Base-by-base conservation (phyloP, 2,888 invertebrate species). In the Gryllus longicercus region DNA sequence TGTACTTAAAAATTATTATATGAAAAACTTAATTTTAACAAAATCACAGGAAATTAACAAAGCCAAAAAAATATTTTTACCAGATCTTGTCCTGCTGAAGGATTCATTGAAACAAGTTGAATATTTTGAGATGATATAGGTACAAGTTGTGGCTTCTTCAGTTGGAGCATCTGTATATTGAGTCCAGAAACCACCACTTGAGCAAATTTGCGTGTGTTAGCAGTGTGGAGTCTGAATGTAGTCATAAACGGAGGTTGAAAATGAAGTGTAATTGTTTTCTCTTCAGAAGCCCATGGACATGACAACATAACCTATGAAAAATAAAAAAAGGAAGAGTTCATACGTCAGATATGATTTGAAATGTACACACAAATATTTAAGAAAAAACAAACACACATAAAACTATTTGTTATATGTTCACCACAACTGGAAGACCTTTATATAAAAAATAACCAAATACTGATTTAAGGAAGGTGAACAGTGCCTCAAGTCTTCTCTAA, bases 201-300 rank as follows among this genome's bases (percentile, higher is more conserved):
- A 23, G 97, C 86, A 85, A 95, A 96, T 88, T 97, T 97, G 83
- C 94, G 89, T n/a, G 92, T 91, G 84, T 93, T 91, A 1, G 94
- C 94, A 0, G 97, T 96, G 82, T 96, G 94, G 18, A 98, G 89
- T 79, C 94, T 92, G 90, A 95, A 94, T 1, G 91, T 91, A 0
- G 94, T 91, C 84, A 91, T 91, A 86, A 98, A 91, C 0, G 97
- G 97, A 1, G 96, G 93, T 12, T 93, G 90, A 88, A 97, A 96
- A 85, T 93, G 92, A 10, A 97, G 88, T 2, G 91, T 90, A 76
- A 96, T 93, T 82, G 91, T 91, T n/a, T 91, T 90, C 51, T 93
- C 92, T 82, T 92, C 91, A 2, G 91, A 89, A 84, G 91, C 91
- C 94, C 96, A 96, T 0, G 95, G 95, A 85, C 94, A 94, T 81